Conservation (phyloP, 2,113 vertebrate genomes). For the Cyrtonyx montezumae region DNA sequence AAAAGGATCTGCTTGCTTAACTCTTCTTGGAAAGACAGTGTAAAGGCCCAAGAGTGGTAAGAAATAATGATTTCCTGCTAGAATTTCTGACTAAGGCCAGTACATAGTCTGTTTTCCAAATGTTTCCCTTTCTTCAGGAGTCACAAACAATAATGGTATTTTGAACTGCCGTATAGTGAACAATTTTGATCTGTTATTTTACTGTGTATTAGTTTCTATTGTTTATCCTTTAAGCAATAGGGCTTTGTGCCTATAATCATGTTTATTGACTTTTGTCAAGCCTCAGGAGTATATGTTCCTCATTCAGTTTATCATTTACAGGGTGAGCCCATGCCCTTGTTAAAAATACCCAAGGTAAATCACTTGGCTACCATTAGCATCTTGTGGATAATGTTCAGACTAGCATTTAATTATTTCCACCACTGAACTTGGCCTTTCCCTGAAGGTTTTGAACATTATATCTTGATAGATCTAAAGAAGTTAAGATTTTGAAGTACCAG, state of each 20-base stretch:
- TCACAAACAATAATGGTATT: neutral
- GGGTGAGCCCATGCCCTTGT: neutral
- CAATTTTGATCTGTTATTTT: neutral
- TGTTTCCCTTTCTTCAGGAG: neutral
- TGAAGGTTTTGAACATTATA: neutral
- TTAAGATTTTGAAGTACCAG: neutral
- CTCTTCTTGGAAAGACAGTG: neutral
- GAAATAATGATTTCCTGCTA: neutral
- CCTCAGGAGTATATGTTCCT: neutral
- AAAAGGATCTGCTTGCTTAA: neutral
- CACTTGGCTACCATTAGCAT: neutral
- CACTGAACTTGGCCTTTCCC: neutral
- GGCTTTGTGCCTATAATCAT: neutral
- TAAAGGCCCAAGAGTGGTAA: neutral
- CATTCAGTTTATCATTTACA: slow-evolving; percentile 41
- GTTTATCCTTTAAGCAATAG: neutral
- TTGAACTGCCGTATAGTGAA: neutral
- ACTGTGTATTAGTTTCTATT: neutral
- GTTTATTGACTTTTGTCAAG: neutral
- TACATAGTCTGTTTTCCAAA: neutral
- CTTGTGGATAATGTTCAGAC: neutral
- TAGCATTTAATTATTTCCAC: neutral
- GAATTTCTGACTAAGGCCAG: neutral
- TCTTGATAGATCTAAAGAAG: neutral
- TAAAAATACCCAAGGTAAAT: neutral